Base-by-base conservation (phyloP, 2,113 vertebrate genomes). In the Pelobates fuscus region DNA sequence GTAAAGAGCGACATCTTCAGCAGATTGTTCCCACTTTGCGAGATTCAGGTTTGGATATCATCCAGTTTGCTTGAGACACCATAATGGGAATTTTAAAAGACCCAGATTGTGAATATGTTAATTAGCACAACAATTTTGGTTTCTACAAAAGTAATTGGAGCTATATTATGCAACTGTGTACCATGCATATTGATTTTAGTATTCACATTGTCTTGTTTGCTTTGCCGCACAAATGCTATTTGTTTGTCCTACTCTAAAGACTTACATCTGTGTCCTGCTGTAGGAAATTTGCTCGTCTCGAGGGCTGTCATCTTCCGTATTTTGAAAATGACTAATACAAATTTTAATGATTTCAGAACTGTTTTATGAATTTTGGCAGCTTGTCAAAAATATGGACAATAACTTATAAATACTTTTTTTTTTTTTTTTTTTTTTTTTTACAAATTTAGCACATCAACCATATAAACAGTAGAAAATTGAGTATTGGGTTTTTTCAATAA, bases 71-170 rank as follows among this genome's bases (percentile, higher is more conserved):
- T 67, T 59, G 20, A 66, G 55, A 67, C 25, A 46, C 52, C 41
- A 68, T 61, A 25, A 75, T 46, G 64, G 52, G 27, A 37, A 37
- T 63, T 67, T 46, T 49, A 67, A n/a, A 26, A 66, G 23, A 46
- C 49, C 63, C 63, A 76, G 63, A 76, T 67, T 76, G 63, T 27
- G 52, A 67, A 27, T 24, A 49, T 67, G 72, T 30, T 59, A 59
- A 76, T 76, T 67, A 75, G 32, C 52, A 14, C 32, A 67, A 59
- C 63, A 76, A 52, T 60, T 67, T 37, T 67, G 37, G 23, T 29
- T 58, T 25, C 54, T 46, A 30, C 63, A 46, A 58, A 74, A 58
- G 62, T 67, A 75, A 75, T 75, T 74, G 25, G 52, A 62, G 52
- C 43, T 20, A 12, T 60, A 67, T 76, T 67, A 49, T 67, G 54